Percentiles rank a stretch among this genome's conserved stretches.
Evolutionary conservation across 2,888 invertebrate species (phyloP).

Genomic region (Euproctis similis): DNA sequence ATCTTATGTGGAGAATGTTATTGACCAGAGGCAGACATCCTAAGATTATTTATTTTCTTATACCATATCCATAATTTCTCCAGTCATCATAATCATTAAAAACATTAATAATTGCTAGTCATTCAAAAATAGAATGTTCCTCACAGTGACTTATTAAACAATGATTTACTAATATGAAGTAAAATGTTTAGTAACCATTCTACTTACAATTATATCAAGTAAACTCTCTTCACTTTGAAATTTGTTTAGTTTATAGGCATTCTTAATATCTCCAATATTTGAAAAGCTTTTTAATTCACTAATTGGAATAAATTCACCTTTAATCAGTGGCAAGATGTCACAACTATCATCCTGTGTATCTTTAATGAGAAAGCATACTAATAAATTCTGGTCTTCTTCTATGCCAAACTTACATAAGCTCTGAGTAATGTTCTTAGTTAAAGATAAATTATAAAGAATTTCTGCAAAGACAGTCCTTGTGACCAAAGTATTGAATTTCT

Average conservation of each 20-base stretch:
- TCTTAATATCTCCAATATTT: slow-evolving; percentile 69
- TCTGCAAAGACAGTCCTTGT: slow-evolving; percentile 80
- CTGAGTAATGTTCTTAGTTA: slow-evolving; percentile 81
- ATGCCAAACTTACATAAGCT: slow-evolving; percentile 81
- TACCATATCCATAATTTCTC: too few relatives aligned
- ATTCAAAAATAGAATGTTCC: too few relatives aligned
- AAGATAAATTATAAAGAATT: slow-evolving; percentile 80
- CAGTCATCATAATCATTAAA: too few relatives aligned
- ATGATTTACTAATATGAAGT: slow-evolving; percentile 31
- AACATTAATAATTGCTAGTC: too few relatives aligned
- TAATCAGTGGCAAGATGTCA: slow-evolving; percentile 60
- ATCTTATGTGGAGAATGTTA: too few relatives aligned
- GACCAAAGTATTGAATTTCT: slow-evolving; percentile 61
- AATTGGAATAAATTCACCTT: slow-evolving; percentile 72
- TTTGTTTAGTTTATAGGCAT: slow-evolving; percentile 77
- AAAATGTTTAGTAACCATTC: slow-evolving; percentile 80
- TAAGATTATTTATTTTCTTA: too few relatives aligned
- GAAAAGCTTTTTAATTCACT: slow-evolving; percentile 59
- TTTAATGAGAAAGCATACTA: slow-evolving; percentile 48
- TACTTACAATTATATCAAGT: slow-evolving; percentile 78
- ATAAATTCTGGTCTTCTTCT: slow-evolving; percentile 38
- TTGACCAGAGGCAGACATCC: too few relatives aligned
- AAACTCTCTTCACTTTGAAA: slow-evolving; percentile 54
- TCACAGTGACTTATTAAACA: too few relatives aligned
- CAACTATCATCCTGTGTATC: slow-evolving; percentile 30